Conservation (phyloP, 2,888 invertebrate genomes). For the Formica aserva region DNA sequence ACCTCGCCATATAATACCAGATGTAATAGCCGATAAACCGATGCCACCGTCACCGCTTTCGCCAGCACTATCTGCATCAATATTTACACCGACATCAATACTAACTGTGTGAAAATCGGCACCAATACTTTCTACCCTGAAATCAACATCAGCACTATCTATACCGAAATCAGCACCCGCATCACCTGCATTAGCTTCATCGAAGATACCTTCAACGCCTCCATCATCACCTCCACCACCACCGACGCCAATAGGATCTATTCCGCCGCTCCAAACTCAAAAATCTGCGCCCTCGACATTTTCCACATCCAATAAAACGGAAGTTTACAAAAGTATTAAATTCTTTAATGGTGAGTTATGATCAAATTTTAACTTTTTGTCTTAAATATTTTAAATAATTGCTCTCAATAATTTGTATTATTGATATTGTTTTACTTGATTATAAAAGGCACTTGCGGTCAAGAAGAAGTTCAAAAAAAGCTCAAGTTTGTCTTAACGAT, state of each 20-base stretch:
- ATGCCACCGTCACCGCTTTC: not conserved
- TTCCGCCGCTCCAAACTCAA: conserved; percentile 61
- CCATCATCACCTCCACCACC: conserved; percentile 36
- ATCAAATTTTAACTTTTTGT: too few species aligned
- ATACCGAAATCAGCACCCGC: conserved; percentile 49
- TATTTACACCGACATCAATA: conserved; percentile 2
- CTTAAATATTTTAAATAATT: too few species aligned
- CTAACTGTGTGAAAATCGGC: not conserved
- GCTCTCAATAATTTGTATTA: not conserved
- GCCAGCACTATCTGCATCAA: conserved; percentile 61
- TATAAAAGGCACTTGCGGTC: conserved; percentile 77
- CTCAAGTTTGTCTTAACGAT: conserved; percentile 90
- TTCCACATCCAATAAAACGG: conserved; percentile 71
- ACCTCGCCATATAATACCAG: conserved; percentile 40
- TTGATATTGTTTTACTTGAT: not conserved
- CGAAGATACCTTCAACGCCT: not conserved
- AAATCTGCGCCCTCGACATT: conserved; percentile 55
- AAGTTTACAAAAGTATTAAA: conserved; percentile 75
- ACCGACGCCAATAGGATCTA: conserved; percentile 37
- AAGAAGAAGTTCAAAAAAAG: conserved; percentile 89
- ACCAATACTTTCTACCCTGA: not conserved
- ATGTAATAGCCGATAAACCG: conserved; percentile 3
- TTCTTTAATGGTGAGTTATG: conserved; percentile 58
- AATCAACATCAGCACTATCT: conserved; percentile 46
- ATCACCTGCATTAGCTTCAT: not conserved